Base-by-base conservation (phyloP, 2,113 vertebrate species). In the Chascanopsetta lugubris region DNA sequence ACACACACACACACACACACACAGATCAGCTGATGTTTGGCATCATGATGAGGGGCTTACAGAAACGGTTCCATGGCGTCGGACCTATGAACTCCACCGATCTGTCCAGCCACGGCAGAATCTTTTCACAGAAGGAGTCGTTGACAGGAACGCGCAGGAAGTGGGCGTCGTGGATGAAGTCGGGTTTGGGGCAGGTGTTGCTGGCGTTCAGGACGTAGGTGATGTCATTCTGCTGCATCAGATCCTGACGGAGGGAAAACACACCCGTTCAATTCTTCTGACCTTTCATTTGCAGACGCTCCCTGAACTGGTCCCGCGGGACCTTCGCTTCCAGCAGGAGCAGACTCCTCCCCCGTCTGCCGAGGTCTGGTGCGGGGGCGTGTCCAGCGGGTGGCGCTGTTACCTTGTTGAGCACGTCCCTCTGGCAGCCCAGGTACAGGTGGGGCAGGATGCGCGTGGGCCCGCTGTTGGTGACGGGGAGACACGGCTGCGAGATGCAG, bases 101-200 rank as follows among this genome's bases (percentile, higher is more conserved):
- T 38, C 92, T 92, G 90, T 99, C 96, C 89, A 98, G 49, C 96
- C 97, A 98, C 0, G 97, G 97, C 66, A 99, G 88, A 83, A 99
- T 99, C 89, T 97, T 98, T 90, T 98, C 97, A 29, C 96, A 96
- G 84, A 98, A 99, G 68, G 96, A 98, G 85, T 98, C 97, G 0
- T 98, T 98, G 74, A 99, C 96, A 2, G 97, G 97, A 29, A 99
- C 96, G 13, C 97, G 84, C 50, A 99, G 92, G 90, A 98, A 99
- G 79, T 96, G 96, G 0, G 95, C 94, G 46, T 98, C 97, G 0
- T 93, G 93, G 86, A 99, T 95, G 84, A 97, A 99, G 89, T 98
- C 97, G 0, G 97, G 97, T 85, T 98, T 97, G 62, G 97, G 97
- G 53, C 97, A 98, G 36, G 96, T 97, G 77, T 94, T 96, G 75